Conservation (phyloP, 92 coral and sea anemone species). For the Epizoanthus illoricatus region DNA sequence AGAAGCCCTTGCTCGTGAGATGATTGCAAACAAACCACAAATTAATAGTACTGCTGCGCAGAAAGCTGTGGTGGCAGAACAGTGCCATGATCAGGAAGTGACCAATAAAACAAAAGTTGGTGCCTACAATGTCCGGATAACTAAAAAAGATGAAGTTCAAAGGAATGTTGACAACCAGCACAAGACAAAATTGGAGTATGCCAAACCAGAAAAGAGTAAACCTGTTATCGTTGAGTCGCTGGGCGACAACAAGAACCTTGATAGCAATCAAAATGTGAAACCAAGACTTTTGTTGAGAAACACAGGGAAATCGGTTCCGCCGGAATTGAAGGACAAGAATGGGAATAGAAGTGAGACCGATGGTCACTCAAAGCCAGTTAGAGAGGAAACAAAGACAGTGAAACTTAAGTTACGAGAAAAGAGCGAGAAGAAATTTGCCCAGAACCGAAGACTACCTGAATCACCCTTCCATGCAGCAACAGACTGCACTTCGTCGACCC, state of each 20-base stretch:
- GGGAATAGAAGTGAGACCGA: background rate
- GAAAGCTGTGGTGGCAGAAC: background rate
- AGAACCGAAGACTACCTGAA: conserved; percentile 17
- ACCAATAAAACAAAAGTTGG: conserved; percentile 1
- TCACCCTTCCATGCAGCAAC: conserved; percentile 16
- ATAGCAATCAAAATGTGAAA: conserved; percentile 20
- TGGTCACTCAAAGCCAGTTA: background rate
- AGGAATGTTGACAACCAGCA: background rate
- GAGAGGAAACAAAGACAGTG: conserved; percentile 30
- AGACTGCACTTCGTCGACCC: background rate
- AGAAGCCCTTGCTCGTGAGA: conserved; percentile 41
- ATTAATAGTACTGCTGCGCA: background rate
- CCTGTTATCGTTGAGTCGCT: background rate
- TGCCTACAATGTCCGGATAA: background rate
- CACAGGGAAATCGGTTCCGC: background rate
- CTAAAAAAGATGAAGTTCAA: background rate
- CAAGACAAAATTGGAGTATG: background rate
- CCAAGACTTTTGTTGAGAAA: conserved; percentile 23
- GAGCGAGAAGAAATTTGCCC: background rate
- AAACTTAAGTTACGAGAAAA: conserved; percentile 28
- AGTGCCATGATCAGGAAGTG: conserved; percentile 2
- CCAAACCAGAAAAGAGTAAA: background rate
- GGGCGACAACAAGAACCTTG: background rate
- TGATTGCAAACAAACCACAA: conserved; percentile 38
- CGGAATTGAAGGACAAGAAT: conserved; percentile 3